phyloP scores from a whole-genome alignment of 92 coral and sea anemone species.

The Phymanthus crucifer region DNA sequence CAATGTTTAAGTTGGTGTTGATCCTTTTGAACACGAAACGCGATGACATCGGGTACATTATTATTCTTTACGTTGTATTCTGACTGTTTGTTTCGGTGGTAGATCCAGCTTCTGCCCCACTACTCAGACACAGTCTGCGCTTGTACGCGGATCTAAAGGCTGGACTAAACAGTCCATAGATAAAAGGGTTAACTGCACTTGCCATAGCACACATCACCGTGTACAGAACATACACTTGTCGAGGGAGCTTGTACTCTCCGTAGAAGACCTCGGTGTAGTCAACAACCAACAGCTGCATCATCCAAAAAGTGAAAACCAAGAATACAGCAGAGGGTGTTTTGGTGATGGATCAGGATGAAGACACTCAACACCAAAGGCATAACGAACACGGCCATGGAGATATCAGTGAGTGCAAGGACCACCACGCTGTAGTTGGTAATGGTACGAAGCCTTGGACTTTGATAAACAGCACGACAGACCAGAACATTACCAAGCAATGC shows the following conservation, averaged over 20 bases:
- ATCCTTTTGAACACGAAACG: no score
- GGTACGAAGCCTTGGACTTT: no score
- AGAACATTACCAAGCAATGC: no score
- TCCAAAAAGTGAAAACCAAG: background rate
- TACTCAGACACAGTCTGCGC: background rate
- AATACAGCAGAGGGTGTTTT: conserved; percentile 18
- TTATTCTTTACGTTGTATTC: no score
- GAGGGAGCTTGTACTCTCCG: background rate
- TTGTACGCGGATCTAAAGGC: conserved; percentile 11
- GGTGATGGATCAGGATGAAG: background rate
- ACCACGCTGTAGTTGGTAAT: no score
- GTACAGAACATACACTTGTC: background rate
- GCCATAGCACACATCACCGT: conserved; percentile 10
- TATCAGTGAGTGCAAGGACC: no score
- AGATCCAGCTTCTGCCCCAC: background rate
- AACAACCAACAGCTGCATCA: background rate
- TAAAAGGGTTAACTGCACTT: no score
- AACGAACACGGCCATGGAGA: no score
- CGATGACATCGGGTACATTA: no score
- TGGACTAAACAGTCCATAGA: conserved; percentile 17
- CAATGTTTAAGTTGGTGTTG: no score
- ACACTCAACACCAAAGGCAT: conserved; percentile 5
- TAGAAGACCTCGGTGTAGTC: background rate
- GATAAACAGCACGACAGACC: no score
- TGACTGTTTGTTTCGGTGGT: no score